phyloP scores from a whole-genome alignment of 2,113 vertebrate species.

The Ictalurus punctatus region DNA sequence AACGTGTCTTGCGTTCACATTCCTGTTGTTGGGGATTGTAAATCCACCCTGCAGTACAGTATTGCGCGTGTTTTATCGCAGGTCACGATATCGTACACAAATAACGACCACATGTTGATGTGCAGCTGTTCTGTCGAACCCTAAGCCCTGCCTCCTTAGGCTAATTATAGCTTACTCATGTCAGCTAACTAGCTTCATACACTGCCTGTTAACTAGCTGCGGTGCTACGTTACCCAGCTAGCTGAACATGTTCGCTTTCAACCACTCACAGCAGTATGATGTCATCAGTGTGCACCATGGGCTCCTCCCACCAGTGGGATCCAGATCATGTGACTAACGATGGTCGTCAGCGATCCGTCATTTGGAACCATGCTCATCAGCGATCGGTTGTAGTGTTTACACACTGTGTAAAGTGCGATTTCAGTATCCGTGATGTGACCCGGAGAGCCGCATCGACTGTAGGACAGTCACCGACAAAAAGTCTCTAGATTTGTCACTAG shows the following conservation, averaged over 20 bases:
- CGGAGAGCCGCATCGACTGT: background rate
- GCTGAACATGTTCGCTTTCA: background rate
- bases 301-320: background rate
- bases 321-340: background rate
- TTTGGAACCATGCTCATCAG: background rate
- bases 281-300: background rate
- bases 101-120: background rate
- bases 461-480: background rate
- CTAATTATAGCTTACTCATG: background rate
- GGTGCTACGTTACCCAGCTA: background rate
- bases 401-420: background rate
- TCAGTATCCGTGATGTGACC: background rate
- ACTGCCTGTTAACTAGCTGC: background rate
- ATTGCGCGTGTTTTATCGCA: background rate
- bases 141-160: background rate
- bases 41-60: background rate
- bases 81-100: background rate
- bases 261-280: background rate
- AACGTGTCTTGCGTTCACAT: constrained; percentile 27
- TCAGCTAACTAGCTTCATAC: background rate
- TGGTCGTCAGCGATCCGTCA: background rate
- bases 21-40: constrained; percentile 6
- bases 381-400: background rate
- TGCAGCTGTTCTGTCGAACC: background rate
- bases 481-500: background rate